These are phyloP conservation scores for Batillaria attramentaria DNA, from an alignment of 1,140 invertebrate genomes.

Conservation along the genomic window DNA sequence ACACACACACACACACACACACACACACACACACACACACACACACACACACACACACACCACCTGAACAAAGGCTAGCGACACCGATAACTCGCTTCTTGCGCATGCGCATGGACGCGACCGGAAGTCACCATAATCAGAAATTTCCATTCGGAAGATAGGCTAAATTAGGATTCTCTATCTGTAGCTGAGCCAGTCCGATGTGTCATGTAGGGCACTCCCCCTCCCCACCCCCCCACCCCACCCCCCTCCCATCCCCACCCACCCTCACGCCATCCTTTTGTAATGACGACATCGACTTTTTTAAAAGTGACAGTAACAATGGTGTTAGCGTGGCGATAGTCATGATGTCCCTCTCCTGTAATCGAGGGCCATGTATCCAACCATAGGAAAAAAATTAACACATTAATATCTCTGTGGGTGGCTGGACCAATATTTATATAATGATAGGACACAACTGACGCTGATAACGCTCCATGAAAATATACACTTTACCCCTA, in stretches of 20 bases:
- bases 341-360: not conserved
- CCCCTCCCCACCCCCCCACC: too few species aligned
- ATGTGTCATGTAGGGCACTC: not conserved
- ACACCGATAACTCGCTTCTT: not conserved
- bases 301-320: too few species aligned
- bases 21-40: not conserved
- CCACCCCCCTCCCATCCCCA: too few species aligned
- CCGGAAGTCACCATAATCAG: not conserved
- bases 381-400: not conserved
- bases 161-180: not conserved
- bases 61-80: not conserved
- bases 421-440: not conserved
- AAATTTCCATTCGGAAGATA: not conserved
- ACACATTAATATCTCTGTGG: not conserved
- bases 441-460: not conserved
- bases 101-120: not conserved
- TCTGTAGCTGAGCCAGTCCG: not conserved
- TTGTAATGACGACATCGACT: not conserved
- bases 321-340: too few species aligned
- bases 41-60: constrained; percentile 2
- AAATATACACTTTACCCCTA: too few species aligned
- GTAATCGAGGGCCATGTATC: not conserved
- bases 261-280: not conserved
- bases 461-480: too few species aligned
- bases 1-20: not conserved